These are phyloP conservation scores for Stegodyphus mimosarum DNA, from an alignment of 1,140 invertebrate genomes.

Conservation along the genomic window DNA sequence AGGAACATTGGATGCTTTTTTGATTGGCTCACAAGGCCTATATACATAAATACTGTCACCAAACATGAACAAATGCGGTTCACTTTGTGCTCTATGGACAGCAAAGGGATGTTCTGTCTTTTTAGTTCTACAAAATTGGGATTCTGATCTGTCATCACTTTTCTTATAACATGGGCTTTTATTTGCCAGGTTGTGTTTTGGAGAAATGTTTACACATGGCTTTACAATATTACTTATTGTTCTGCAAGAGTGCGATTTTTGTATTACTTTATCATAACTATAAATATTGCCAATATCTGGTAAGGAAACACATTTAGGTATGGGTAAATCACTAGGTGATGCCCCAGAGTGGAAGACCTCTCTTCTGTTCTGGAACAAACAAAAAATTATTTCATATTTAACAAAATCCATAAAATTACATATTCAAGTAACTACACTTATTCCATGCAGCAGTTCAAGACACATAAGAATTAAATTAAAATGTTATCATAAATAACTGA, in stretches of 20 bases:
- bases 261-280: not conserved
- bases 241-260: constrained; percentile 28
- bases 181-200: not conserved
- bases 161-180: not conserved
- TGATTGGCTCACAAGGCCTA: constrained; percentile 46
- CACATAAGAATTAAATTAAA: too few relatives aligned
- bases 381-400: not conserved
- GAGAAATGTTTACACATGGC: not conserved
- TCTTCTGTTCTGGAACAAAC: constrained; percentile 14
- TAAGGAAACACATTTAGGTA: constrained; percentile 46
- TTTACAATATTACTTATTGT: not conserved
- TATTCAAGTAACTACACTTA: too few relatives aligned
- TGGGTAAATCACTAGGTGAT: not conserved
- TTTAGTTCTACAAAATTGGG: not conserved
- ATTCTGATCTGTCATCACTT: constrained; percentile 2
- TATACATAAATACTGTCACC: constrained; percentile 44
- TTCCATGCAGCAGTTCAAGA: too few relatives aligned
- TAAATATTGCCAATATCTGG: constrained; percentile 56
- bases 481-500: too few relatives aligned
- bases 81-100: constrained; percentile 42
- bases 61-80: constrained; percentile 54
- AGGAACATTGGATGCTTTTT: constrained; percentile 35
- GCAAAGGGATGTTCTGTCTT: constrained; percentile 5
- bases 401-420: too few relatives aligned
- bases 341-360: not conserved